A percentile compares a stretch with the other conserved stretches of the same genome.
phyloP scores from a whole-genome alignment of 2,797 vertebrate genomes.

The Tragopan temminckii region DNA sequence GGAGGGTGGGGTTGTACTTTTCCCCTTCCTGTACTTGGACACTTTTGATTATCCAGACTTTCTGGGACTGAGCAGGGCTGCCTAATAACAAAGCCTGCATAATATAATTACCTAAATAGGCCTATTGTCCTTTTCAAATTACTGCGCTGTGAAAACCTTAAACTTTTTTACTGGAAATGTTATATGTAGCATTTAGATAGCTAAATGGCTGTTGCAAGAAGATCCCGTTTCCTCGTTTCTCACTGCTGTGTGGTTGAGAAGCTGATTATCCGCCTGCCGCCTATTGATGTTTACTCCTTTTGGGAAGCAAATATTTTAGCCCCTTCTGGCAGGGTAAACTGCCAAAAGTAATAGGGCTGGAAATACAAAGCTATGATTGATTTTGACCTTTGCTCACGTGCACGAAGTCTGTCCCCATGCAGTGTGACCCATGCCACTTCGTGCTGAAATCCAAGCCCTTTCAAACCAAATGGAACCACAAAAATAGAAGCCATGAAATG shows the following conservation, averaged over 20 bases:
- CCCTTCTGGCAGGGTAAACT: slow-evolving; percentile 60
- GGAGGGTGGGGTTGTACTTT: slow-evolving; percentile 74
- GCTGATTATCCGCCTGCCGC: not conserved
- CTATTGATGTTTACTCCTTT: slow-evolving; percentile 55
- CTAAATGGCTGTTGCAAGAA: not conserved
- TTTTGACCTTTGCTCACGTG: slow-evolving; percentile 70
- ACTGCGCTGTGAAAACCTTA: slow-evolving; percentile 52
- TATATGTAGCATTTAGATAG: not conserved
- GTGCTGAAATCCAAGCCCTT: slow-evolving; percentile 56
- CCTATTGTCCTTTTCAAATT: slow-evolving; percentile 59
- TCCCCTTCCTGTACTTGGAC: slow-evolving; percentile 72
- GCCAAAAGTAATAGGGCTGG: slow-evolving; percentile 60
- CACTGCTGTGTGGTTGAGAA: not conserved
- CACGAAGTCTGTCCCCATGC: slow-evolving; percentile 66
- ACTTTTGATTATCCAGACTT: slow-evolving; percentile 72
- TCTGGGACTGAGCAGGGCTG: slow-evolving; percentile 61
- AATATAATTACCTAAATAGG: slow-evolving; percentile 71
- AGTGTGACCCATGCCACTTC: slow-evolving; percentile 62
- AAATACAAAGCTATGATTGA: slow-evolving; percentile 69
- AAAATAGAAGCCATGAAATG: slow-evolving; percentile 32
- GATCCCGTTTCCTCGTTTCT: not conserved
- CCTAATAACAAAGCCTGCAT: slow-evolving; percentile 67
- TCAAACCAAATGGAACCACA: slow-evolving; percentile 7
- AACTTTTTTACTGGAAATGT: slow-evolving; percentile 37
- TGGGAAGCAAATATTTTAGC: slow-evolving; percentile 66